phyloP scores from a whole-genome alignment of 2,797 vertebrate genomes.

The Galagoides demidoff region DNA sequence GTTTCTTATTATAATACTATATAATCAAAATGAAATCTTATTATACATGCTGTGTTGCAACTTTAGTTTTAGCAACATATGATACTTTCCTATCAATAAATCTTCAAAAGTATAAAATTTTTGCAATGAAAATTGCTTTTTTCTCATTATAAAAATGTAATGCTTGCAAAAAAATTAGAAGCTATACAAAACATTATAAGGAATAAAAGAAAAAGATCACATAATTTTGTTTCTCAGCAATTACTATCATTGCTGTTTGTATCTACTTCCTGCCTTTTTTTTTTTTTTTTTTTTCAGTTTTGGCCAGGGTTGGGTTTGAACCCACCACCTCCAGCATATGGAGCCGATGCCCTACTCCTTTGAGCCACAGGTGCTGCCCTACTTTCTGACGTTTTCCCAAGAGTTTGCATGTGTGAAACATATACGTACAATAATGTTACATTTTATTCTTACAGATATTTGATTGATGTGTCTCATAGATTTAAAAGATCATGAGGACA shows the following conservation, averaged over 20 bases:
- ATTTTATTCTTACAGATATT: neutral
- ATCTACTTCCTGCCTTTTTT: neutral
- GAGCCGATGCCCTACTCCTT: no score
- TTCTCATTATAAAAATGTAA: neutral
- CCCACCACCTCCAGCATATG: no score
- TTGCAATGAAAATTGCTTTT: conserved; percentile 34
- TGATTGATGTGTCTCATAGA: neutral
- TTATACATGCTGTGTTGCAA: neutral
- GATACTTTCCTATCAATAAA: conserved; percentile 48
- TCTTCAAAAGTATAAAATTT: conserved; percentile 35
- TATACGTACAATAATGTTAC: neutral
- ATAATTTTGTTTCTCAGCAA: neutral
- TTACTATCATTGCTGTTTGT: neutral
- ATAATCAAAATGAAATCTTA: conserved; percentile 28
- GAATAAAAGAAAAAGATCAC: neutral
- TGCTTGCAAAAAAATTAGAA: neutral
- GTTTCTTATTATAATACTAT: neutral
- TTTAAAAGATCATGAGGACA: neutral
- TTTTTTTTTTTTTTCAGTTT: no score
- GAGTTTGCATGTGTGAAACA: neutral
- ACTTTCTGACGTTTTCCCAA: neutral
- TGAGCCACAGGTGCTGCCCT: no score
- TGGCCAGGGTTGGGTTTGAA: no score
- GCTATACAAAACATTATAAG: conserved; percentile 28
- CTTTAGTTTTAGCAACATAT: conserved; percentile 33